These are phyloP conservation scores for Chlorocebus sabaeus DNA, from an alignment of 2,113 vertebrate species.

Conservation along the genomic window DNA sequence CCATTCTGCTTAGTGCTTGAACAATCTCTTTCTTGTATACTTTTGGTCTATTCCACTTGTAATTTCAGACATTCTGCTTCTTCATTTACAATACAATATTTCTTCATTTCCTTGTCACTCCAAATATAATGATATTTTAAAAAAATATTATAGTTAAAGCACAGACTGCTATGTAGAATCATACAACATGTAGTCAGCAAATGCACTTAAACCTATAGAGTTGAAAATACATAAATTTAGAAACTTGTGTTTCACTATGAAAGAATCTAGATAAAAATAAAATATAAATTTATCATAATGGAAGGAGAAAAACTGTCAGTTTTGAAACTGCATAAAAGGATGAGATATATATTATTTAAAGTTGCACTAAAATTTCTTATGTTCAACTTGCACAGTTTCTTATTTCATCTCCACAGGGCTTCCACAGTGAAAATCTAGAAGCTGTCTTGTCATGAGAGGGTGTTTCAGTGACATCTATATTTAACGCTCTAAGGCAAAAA, in stretches of 20 bases:
- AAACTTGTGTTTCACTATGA: background rate
- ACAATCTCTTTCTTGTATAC: background rate
- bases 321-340: background rate
- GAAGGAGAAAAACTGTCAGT: background rate
- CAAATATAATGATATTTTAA: background rate
- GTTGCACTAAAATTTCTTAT: background rate
- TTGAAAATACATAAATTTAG: background rate
- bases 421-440: background rate
- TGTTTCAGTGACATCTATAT: background rate
- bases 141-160: background rate
- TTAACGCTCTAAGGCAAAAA: background rate
- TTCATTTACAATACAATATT: background rate
- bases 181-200: background rate
- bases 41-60: background rate
- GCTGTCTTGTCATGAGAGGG: background rate
- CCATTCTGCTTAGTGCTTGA: background rate
- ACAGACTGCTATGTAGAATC: background rate
- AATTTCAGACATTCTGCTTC: background rate
- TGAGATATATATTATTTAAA: background rate
- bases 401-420: background rate
- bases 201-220: background rate
- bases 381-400: background rate
- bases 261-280: background rate
- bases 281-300: background rate
- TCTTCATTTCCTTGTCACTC: background rate